Percentiles rank a stretch among this genome's conserved stretches.
phyloP scores from a whole-genome alignment of 2,797 vertebrate species.

The Bradypodion ventrale region DNA sequence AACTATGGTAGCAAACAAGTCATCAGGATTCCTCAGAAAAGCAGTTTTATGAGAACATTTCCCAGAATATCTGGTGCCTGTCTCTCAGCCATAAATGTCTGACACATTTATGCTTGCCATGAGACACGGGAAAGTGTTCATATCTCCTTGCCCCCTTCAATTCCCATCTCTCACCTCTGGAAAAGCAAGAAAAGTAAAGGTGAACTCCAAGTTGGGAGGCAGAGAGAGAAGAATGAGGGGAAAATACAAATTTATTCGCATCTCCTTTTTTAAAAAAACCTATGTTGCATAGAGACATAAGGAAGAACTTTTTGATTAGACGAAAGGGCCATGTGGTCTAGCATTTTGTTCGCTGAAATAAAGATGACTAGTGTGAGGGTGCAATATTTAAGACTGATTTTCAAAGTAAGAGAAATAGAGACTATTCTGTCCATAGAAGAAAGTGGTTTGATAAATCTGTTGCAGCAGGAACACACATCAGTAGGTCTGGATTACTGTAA shows the following conservation, averaged over 20 bases:
- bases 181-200: neutral
- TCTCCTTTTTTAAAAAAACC: neutral
- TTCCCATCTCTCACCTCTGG: neutral
- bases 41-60: neutral
- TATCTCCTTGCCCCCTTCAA: neutral
- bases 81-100: neutral
- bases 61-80: neutral
- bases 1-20: no score
- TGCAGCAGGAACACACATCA: neutral
- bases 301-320: neutral
- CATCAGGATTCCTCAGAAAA: neutral
- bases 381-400: neutral
- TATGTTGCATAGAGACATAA: neutral
- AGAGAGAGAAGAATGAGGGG: neutral
- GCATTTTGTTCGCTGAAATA: neutral
- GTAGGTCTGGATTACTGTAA: neutral
- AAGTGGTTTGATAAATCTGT: neutral
- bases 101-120: neutral
- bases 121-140: no score
- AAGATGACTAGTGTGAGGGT: neutral
- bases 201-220: neutral
- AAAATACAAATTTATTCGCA: neutral
- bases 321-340: neutral
- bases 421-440: neutral
- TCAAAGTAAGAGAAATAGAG: neutral